phyloP scores from a whole-genome alignment of 2,113 vertebrate genomes.

The Hippocampus barbouri region DNA sequence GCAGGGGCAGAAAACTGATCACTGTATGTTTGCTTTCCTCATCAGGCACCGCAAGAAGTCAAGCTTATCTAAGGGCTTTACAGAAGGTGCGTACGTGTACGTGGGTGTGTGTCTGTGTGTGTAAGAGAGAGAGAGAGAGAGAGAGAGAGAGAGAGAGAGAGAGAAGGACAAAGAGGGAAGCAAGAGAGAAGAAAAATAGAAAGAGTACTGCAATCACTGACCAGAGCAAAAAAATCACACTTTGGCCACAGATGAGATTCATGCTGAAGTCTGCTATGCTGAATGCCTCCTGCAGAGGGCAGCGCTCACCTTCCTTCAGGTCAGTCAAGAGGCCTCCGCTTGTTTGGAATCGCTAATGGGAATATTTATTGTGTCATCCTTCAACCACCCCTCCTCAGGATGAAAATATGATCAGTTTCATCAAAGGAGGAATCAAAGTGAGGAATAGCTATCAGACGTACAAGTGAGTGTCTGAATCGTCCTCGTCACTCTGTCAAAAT shows the following conservation, averaged over 20 bases:
- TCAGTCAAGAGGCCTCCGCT: slow-evolving; percentile 38
- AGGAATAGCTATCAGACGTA: slow-evolving; percentile 97
- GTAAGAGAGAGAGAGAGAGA: no score
- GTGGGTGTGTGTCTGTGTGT: not conserved
- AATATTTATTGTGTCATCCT: not conserved
- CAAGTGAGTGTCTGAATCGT: slow-evolving; percentile 70
- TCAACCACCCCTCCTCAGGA: slow-evolving; percentile 71
- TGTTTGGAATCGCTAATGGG: not conserved
- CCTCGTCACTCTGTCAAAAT: not conserved
- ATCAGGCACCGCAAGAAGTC: slow-evolving; percentile 88
- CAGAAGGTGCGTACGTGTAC: slow-evolving; percentile 82
- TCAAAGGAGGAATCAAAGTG: slow-evolving; percentile 97
- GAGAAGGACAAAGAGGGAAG: no score
- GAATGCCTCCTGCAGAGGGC: slow-evolving; percentile 97
- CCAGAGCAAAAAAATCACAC: slow-evolving; percentile 17
- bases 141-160: no score
- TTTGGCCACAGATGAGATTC: slow-evolving; percentile 85
- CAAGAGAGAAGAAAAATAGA: not conserved
- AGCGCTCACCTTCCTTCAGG: slow-evolving; percentile 96
- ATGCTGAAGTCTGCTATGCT: slow-evolving; percentile 95
- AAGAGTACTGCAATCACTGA: not conserved
- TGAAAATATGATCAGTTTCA: slow-evolving; percentile 98
- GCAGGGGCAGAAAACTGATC: not conserved
- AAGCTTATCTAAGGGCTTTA: slow-evolving; percentile 84
- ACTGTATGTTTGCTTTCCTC: slow-evolving; percentile 4